Evolutionary conservation across 2,888 invertebrate genomes (phyloP).

Genomic region (Myathropa florea): DNA sequence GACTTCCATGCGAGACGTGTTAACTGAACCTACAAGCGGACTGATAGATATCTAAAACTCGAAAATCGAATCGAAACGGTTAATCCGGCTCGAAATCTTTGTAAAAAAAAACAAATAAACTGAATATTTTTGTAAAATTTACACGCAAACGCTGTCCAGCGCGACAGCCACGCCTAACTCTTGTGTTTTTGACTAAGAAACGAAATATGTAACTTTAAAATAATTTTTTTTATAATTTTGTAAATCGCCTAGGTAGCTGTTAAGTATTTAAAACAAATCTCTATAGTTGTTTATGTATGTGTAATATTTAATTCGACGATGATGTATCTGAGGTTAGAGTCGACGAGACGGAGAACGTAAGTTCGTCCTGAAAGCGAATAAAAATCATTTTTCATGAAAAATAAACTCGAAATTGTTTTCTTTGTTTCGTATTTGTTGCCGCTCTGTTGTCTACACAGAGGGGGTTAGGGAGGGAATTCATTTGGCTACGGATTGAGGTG

Average conservation of each 20-base stretch:
- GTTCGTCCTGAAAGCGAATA: constrained; percentile 41
- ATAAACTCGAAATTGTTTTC: constrained; percentile 6
- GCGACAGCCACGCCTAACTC: background rate
- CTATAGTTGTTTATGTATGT: constrained; percentile 35
- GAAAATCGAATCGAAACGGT: constrained; percentile 50
- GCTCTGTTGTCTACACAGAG: background rate
- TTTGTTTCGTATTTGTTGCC: background rate
- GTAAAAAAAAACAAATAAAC: background rate
- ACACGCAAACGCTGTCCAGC: constrained; percentile 51
- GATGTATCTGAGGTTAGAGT: background rate
- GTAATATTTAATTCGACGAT: constrained; percentile 51
- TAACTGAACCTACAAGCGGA: constrained; percentile 59
- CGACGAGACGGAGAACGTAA: background rate
- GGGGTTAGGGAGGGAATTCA: background rate
- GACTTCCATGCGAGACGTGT: constrained; percentile 59
- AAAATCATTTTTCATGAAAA: constrained; percentile 59
- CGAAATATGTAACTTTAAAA: constrained; percentile 39
- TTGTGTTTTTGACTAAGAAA: constrained; percentile 41
- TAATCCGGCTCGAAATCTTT: background rate
- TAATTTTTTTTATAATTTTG: constrained; percentile 32
- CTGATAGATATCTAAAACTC: constrained; percentile 69
- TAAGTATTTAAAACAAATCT: constrained; percentile 64
- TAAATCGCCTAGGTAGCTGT: constrained; percentile 48
- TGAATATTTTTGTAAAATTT: constrained; percentile 68
- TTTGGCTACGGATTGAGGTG: background rate